Evolutionary conservation across 2,888 invertebrate species (phyloP).

Genomic region (Monochamus alternatus): DNA sequence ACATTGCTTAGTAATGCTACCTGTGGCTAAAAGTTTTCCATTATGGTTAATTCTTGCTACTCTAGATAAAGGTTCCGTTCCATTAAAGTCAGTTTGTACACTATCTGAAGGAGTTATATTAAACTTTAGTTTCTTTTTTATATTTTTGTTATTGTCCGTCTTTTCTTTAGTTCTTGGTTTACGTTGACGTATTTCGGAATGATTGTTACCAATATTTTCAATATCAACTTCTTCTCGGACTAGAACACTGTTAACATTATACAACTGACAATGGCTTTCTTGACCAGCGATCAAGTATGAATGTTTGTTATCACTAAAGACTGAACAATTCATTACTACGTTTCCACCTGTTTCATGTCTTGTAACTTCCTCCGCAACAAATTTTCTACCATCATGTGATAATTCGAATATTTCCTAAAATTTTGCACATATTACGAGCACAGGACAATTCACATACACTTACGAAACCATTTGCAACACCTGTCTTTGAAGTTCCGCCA

Average conservation of each 20-base stretch:
- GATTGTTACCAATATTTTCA: conserved; percentile 68
- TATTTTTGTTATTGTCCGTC: conserved; percentile 73
- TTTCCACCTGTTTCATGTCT: conserved; percentile 91
- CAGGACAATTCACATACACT: conserved; percentile 69
- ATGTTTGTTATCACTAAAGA: conserved; percentile 81
- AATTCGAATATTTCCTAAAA: conserved; percentile 94
- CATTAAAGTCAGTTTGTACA: conserved; percentile 88
- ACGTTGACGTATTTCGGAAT: conserved; percentile 72
- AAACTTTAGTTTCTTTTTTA: conserved; percentile 78
- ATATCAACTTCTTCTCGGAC: conserved; percentile 69
- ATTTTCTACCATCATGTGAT: conserved; percentile 86
- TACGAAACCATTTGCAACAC: conserved; percentile 97
- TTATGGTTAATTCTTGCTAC: conserved; percentile 82
- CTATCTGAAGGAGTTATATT: conserved; percentile 85
- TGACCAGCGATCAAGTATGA: conserved; percentile 91
- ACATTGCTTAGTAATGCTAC: conserved; percentile 49
- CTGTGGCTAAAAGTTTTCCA: conserved; percentile 89
- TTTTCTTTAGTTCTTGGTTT: conserved; percentile 74
- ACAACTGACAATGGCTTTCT: conserved; percentile 92
- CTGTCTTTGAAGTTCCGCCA: conserved; percentile 97
- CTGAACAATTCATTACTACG: conserved; percentile 93
- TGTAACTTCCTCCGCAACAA: conserved; percentile 90
- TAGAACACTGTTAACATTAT: conserved; percentile 77
- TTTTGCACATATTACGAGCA: neutral
- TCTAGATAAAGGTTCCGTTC: conserved; percentile 87